These are phyloP conservation scores for Steinernema scapterisci DNA, from an alignment of 2,888 invertebrate species.

Conservation along the genomic window DNA sequence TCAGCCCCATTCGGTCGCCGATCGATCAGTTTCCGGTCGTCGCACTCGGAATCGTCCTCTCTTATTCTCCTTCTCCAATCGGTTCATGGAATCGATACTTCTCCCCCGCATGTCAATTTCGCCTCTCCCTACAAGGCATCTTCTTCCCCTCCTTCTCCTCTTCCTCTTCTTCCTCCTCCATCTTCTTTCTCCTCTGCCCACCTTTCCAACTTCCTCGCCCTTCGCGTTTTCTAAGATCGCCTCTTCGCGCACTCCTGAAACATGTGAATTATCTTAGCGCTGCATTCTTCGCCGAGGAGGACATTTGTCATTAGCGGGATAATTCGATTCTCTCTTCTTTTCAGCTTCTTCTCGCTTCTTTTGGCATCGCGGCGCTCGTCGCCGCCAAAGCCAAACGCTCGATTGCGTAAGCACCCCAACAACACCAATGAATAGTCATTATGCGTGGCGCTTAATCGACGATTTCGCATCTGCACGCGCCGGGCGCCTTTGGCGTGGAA, in stretches of 20 bases:
- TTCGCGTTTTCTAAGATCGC: neutral
- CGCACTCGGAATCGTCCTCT: neutral
- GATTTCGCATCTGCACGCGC: conserved; percentile 12
- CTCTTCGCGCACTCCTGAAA: neutral
- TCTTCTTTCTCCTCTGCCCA: neutral
- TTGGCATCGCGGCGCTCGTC: neutral
- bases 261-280: neutral
- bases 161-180: neutral
- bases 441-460: conserved; percentile 6
- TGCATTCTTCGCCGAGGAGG: neutral
- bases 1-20: neutral
- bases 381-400: neutral
- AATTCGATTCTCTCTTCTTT: conserved; percentile 25
- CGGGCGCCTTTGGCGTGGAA: neutral
- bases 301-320: conserved; percentile 16
- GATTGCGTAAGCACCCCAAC: conserved; percentile 5
- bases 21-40: conserved; percentile 9
- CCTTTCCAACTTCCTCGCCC: neutral
- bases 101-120: neutral
- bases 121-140: conserved; percentile 9
- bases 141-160: neutral
- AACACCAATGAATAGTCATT: conserved; percentile 21
- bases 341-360: neutral
- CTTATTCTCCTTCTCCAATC: neutral
- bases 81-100: conserved; percentile 11